Base-by-base conservation (phyloP, 2,113 vertebrate species). In the Phalacrocorax pelagicus region DNA sequence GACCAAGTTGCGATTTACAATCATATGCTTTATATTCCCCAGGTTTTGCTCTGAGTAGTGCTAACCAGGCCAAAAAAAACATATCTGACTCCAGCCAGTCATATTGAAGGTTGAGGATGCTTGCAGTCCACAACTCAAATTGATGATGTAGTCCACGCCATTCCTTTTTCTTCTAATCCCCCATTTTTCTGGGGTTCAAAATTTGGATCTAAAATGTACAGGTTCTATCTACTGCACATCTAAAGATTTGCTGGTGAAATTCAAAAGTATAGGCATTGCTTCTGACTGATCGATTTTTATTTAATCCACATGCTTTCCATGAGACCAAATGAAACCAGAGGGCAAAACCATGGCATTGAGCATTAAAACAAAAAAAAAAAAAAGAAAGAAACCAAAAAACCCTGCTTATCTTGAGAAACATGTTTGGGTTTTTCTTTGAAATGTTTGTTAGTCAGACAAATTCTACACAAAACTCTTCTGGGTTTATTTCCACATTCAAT, bases 401-500 rank as follows among this genome's bases (percentile, higher is more conserved):
- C 29, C 10, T 73, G 47, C n/a, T 15, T 51, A 4, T 73, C 32
- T 51, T 72, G 5, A 88, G 62, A 80, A 93, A 65, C 6, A 77
- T 54, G 17, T 65, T 65, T 66, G 15, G 10, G 4, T 17, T 73
- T 88, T 94, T 80, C 17, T 61, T 62, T 83, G 20, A 49, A n/a
- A 86, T 58, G 12, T 63, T 81, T 70, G 2, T 36, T 54, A 59
- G 5, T 77, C 30, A 83, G 58, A 49, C 10, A 83, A 91, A 71
- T 57, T 67, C 57, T 79, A 10, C 38, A 61, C 47, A 74, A 92
- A 91, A 16, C 34, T 88, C 65, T 67, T 73, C 34, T 63, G 15
- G 11, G n/a, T 72, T 88, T 81, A 74, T 65, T 94, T 94, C 36
- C 40, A 81, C 29, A 29, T 78, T 86, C 36, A 94, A 92, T 78